Percentiles rank a stretch among this genome's conserved stretches.
Evolutionary conservation across 2,113 vertebrate species (phyloP).

Genomic region (Gopherus evgoodei): DNA sequence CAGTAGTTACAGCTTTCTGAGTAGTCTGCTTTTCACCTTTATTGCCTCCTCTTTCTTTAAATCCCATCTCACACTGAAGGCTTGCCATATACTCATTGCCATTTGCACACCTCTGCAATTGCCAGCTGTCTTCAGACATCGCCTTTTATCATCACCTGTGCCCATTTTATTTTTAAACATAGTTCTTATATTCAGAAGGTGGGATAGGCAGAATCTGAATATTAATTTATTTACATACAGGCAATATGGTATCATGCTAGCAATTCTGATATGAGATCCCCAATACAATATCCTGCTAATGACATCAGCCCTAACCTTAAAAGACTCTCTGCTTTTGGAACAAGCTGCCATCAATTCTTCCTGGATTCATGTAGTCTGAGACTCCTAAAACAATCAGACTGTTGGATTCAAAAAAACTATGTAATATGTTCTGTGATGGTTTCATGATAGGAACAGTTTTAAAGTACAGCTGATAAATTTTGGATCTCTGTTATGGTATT

Average conservation of each 20-base stretch:
- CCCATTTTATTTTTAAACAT: slow-evolving; percentile 4
- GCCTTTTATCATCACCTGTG: not conserved
- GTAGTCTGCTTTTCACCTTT: not conserved
- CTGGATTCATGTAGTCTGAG: not conserved
- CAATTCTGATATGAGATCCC: not conserved
- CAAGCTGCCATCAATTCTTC: not conserved
- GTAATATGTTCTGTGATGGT: not conserved
- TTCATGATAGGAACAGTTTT: not conserved
- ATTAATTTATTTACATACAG: slow-evolving; percentile 9
- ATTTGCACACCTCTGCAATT: not conserved
- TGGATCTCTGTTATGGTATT: not conserved
- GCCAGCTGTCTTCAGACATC: not conserved
- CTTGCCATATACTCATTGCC: not conserved
- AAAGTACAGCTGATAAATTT: not conserved
- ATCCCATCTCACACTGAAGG: not conserved
- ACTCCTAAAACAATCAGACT: not conserved
- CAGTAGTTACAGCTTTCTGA: not conserved
- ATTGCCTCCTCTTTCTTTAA: not conserved
- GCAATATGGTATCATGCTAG: not conserved
- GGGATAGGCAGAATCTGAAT: not conserved
- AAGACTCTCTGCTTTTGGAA: not conserved
- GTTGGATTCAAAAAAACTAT: not conserved
- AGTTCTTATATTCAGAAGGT: slow-evolving; percentile 40
- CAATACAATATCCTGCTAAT: not conserved
- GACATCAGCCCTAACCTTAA: not conserved